Evolutionary conservation across 2,797 vertebrate genomes (phyloP), one percentile per base, ranked within the genome.

Genomic region (Bovichtus variegatus): DNA sequence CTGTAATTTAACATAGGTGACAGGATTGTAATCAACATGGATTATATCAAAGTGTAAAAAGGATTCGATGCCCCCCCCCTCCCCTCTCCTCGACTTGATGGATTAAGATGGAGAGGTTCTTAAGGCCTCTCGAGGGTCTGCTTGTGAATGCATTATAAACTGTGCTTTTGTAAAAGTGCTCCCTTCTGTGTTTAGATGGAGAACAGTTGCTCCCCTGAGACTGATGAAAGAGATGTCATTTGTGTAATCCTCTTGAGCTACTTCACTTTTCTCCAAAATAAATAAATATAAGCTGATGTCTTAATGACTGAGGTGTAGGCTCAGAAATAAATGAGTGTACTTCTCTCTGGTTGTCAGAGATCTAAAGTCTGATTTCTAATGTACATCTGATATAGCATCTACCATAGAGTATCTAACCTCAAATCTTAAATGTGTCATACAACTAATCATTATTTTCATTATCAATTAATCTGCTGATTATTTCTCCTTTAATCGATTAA

Each of bases 231-330:
- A 87, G 90, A 88, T 90, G 86, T 83, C 80, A 90, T 84, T 78
- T 74, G 65, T 75, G 57, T 90, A 90, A 94, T 93, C 91, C 89
- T 89, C 88, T 75, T 90, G 62, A 84, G 88, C 86, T 83, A 87
- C 88, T 89, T 90, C 82, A 54, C 65, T 73, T 84, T 84, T 83
- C 47, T 51, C 68, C 43, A 63, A 69, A 85, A 78, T 81, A 72
- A 76, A 74, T 89, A 74, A 71, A 81, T 34, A 34, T 86, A 87
- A 69, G 64, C 68, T 53, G 63, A 5, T 23, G 58, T 47, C 47
- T 81, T 81, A 71, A 71, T 81, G 76, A 58, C 41, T 41, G 29
- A 70, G 72, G 55, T 38, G 61, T 0, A 1, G 34, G 27, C 6
- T 18, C 5, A 27, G 7, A 31, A 9, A 1, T n/a, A 70, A 67